Evolutionary conservation across 1,140 invertebrate genomes (phyloP).

Genomic region (Drosophila kohkoa): DNA sequence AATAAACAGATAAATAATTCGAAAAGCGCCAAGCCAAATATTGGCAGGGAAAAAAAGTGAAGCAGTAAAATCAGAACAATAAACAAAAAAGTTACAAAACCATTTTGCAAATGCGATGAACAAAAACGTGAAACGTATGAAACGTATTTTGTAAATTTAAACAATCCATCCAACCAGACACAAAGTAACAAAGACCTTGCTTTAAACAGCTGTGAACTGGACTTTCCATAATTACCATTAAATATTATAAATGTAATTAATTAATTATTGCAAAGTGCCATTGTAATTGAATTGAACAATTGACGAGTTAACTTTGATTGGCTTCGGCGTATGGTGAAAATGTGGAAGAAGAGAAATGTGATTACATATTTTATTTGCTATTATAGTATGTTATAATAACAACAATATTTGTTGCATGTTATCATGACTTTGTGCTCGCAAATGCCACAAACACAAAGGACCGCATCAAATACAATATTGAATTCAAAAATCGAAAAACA

Average conservation of each 20-base stretch:
- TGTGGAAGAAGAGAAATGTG: no score
- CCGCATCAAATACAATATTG: not conserved
- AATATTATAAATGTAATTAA: no score
- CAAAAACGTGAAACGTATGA: not conserved
- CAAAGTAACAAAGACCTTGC: not conserved
- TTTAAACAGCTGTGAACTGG: not conserved
- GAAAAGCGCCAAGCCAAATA: constrained; percentile 4
- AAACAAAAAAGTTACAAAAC: not conserved
- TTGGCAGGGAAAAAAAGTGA: not conserved
- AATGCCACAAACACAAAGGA: constrained; percentile 1
- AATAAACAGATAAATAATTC: constrained; percentile 7
- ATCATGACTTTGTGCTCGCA: constrained; percentile 1
- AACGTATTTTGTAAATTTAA: not conserved
- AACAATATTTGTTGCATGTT: not conserved
- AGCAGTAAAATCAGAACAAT: constrained; percentile 8
- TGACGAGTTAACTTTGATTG: no score
- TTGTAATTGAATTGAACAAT: no score
- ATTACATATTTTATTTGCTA: no score
- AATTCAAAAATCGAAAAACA: not conserved
- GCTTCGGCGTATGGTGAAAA: no score
- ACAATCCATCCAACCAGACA: not conserved
- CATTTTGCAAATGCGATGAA: not conserved
- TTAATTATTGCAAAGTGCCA: no score
- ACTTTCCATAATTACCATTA: no score
- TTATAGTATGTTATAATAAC: no score